Percentiles rank a stretch among this genome's conserved stretches.
Evolutionary conservation across 2,113 vertebrate genomes (phyloP).

Genomic region (Dolichallabes microphthalmus): DNA sequence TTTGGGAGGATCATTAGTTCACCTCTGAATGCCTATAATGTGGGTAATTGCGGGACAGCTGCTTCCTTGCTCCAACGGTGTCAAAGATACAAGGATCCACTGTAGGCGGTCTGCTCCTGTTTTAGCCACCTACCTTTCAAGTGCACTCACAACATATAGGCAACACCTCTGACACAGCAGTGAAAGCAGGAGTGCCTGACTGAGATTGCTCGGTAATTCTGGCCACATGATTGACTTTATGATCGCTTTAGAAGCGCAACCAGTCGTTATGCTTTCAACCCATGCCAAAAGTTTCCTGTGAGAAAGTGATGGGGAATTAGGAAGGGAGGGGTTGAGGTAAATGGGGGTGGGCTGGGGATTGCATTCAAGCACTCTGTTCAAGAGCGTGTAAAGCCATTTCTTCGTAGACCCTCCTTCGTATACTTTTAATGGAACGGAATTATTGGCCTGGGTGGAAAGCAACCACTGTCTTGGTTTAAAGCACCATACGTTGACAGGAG

Average conservation of each 20-base stretch:
- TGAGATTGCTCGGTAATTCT: constrained; percentile 89
- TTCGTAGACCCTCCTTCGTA: constrained; percentile 64
- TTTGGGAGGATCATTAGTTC: constrained; percentile 42
- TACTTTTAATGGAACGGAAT: constrained; percentile 83
- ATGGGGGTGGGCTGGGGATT: constrained; percentile 4
- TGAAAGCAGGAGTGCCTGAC: constrained; percentile 86
- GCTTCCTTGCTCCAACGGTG: constrained; percentile 11
- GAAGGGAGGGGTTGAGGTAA: constrained; percentile 66
- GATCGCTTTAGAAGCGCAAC: constrained; percentile 87
- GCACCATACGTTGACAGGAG: constrained; percentile 80
- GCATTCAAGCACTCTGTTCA: constrained; percentile 63
- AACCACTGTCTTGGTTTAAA: constrained; percentile 80
- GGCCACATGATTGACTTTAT: constrained; percentile 96
- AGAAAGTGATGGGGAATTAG: constrained; percentile 81
- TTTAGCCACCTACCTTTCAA: constrained; percentile 37
- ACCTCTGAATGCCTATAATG: constrained; percentile 39
- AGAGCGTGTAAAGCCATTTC: constrained; percentile 66
- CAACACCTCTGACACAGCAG: constrained; percentile 65
- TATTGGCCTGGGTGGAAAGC: constrained; percentile 79
- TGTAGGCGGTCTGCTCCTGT: constrained; percentile 27
- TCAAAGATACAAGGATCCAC: constrained; percentile 33
- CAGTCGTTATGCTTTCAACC: constrained; percentile 92
- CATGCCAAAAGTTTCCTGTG: constrained; percentile 80
- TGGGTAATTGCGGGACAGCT: constrained; percentile 41
- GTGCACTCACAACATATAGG: constrained; percentile 28